Base-by-base conservation (phyloP, 2,888 invertebrate genomes). In the Agapostemon virescens region DNA sequence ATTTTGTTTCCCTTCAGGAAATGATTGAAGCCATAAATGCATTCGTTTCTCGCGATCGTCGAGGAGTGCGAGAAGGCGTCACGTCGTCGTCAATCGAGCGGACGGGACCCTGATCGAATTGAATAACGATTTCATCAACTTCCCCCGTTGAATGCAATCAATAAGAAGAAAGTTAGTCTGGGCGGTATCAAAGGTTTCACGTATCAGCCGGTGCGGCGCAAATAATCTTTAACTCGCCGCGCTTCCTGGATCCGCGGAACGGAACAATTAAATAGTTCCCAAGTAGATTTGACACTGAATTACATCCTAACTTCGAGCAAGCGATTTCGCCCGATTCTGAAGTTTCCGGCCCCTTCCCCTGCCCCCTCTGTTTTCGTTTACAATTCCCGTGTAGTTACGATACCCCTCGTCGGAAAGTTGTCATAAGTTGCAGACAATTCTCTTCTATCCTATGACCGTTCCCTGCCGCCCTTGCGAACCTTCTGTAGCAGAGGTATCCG, bases 361-460 rank as follows among this genome's bases (percentile, higher is more conserved):
- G 9, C 20, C 45, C 13, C 38, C 49, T 9, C 38, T 70, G 76
- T 75, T 75, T 69, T 75, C 75, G 69, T 77, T 67, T 70, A 70
- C 71, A 79, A 79, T 61, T 71, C 58, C 58, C 58, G 23, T 69
- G 79, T 66, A 78, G 69, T 61, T 69, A 58, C 40, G 55, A 38
- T 63, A 63, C 63, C 38, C 40, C 49, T 49, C 58, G 55, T 45
- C 38, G 67, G 30, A 40, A 23, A 40, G 79, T 63, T 63, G 73
- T 80, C 69, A 80, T 78, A 80, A 80, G 80, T 78, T 58, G 69
- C 49, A 52, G 73, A 73, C 79, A 67, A 80, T 78, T 78, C 69
- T 69, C 73, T 71, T 67, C 71, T 67, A 79, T 49, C 67, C 71
- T 68, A 61, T 67, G 77, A 79, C 77, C 79, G 71, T 70, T 76